A percentile compares a stretch with the other conserved stretches of the same genome.
phyloP scores from a whole-genome alignment of 1,140 invertebrate species.

The Aphidius ervi region DNA sequence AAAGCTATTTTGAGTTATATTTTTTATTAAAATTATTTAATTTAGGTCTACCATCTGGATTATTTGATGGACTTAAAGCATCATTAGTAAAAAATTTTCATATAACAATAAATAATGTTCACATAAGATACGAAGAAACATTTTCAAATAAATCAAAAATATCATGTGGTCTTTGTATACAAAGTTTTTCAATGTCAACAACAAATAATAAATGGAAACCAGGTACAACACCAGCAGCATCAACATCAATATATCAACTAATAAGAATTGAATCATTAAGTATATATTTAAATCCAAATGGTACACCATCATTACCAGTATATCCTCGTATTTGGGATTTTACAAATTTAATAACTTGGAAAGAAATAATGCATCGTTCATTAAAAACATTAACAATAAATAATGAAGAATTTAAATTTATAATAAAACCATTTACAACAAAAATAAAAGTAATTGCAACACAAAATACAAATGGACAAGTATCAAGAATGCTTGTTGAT shows the following conservation, averaged over 20 bases:
- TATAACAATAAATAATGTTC: conserved; percentile 74
- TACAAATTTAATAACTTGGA: conserved; percentile 62
- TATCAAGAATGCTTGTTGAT: conserved; percentile 71
- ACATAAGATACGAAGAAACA: conserved; percentile 79
- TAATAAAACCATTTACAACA: conserved; percentile 69
- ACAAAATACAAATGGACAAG: conserved; percentile 64
- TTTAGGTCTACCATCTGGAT: conserved; percentile 46
- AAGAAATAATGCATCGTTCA: conserved; percentile 66
- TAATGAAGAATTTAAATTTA: conserved; percentile 68
- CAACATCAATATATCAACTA: conserved; percentile 71
- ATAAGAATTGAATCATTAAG: conserved; percentile 73
- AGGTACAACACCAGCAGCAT: conserved; percentile 58
- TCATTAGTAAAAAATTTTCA: conserved; percentile 78
- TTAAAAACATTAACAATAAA: conserved; percentile 74
- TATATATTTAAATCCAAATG: conserved; percentile 70
- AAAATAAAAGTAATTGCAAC: conserved; percentile 80
- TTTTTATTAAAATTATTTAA: conserved; percentile 5
- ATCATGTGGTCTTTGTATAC: conserved; percentile 75
- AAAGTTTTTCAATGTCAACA: conserved; percentile 72
- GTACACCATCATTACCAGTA: conserved; percentile 50
- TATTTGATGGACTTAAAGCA: conserved; percentile 69
- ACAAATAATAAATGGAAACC: conserved; percentile 85
- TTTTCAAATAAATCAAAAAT: conserved; percentile 63
- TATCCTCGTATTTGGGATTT: conserved; percentile 55
- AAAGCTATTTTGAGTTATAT: neutral